phyloP scores from a whole-genome alignment of 2,113 vertebrate species.

The Heptranchias perlo region DNA sequence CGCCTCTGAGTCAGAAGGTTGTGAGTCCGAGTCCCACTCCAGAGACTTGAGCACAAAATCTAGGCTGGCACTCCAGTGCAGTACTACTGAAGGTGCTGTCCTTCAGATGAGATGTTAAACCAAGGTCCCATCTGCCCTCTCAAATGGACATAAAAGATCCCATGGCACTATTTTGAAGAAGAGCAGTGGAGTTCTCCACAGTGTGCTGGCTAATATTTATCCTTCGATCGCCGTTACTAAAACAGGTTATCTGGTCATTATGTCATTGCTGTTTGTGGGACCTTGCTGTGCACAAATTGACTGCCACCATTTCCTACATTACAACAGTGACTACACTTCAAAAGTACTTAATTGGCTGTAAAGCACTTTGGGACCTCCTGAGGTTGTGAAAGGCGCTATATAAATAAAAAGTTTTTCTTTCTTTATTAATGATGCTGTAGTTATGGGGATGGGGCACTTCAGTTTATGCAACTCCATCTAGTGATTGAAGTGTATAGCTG shows the following conservation, averaged over 20 bases:
- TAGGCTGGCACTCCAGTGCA: no score
- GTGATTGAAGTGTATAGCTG: no score
- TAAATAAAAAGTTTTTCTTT: no score
- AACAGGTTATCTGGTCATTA: neutral
- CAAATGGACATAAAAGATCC: neutral
- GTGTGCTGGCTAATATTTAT: neutral
- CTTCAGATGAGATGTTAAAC: neutral
- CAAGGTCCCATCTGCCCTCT: neutral
- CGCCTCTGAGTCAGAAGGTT: neutral
- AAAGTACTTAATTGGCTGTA: no score
- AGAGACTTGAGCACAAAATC: neutral
- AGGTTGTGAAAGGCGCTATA: neutral
- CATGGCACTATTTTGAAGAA: neutral
- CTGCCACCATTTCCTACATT: neutral
- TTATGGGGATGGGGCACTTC: no score
- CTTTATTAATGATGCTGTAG: no score
- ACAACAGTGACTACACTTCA: neutral
- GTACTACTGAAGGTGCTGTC: neutral
- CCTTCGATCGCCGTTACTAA: neutral
- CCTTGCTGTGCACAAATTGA: neutral
- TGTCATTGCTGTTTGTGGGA: neutral
- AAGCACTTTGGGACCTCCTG: neutral
- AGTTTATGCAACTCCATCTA: no score
- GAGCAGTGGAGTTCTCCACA: neutral
- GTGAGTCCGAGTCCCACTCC: neutral